Base-by-base conservation (phyloP, 2,797 vertebrate genomes). In the Anabas testudineus region DNA sequence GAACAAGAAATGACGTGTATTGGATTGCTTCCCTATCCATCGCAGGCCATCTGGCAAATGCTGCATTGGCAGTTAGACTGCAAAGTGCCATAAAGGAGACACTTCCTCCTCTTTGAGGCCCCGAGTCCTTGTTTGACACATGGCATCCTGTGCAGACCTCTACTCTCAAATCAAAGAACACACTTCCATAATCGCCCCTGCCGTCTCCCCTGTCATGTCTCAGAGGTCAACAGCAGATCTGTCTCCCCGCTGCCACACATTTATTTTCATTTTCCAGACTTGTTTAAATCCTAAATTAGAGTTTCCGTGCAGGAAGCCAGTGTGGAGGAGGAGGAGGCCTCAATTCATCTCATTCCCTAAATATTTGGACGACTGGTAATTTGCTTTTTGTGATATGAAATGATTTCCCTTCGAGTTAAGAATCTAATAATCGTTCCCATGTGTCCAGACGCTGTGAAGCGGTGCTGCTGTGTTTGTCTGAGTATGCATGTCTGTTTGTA, bases 291-390 rank as follows among this genome's bases (percentile, higher is more conserved):
- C 81, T 69, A 84, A 87, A 88, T 91, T 81, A 74, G 74, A 76
- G 62, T 90, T 88, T 88, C 85, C 80, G 53, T 48, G 53, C 68
- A 86, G 88, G 81, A 90, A 87, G 54, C 71, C 69, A 68, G 4
- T 2, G 2, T 4, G 42, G 59, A 67, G 63, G 73, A 69, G 63
- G 73, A 69, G 61, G 57, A 55, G 15, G 52, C 45, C 64, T 64
- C 72, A 71, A 79, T 84, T 82, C 66, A 78, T 82, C 83, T 70
- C 72, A 56, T 84, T 85, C 81, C 86, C 82, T 85, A 92, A 94
- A 93, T 92, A 93, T 92, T 90, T 93, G 72, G 84, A 88, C 13
- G 81, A 76, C 86, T 89, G 85, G 84, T 91, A 91, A 94, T 93
- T 91, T 90, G 86, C 82, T 87, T 89, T 90, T 81, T 76, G 81